Evolutionary conservation across 2,888 invertebrate genomes (phyloP).

Genomic region (Helleia helle): DNA sequence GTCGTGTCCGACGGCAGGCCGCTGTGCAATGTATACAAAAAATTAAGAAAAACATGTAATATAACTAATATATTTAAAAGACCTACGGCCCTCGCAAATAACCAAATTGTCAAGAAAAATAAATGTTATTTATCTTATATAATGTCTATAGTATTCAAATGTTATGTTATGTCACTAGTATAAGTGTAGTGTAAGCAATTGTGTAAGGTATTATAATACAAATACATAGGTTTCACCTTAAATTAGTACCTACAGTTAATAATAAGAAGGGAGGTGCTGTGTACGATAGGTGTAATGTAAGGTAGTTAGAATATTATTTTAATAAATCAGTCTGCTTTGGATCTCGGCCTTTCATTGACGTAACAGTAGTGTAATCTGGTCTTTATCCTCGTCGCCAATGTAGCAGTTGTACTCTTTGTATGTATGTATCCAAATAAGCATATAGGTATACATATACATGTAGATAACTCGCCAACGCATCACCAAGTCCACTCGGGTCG

Average conservation of each 20-base stretch:
- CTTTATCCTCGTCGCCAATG: too few species aligned
- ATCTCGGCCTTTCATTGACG: constrained; percentile 1
- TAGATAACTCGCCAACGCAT: too few species aligned
- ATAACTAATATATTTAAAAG: neutral
- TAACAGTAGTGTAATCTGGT: too few species aligned
- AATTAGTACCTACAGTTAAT: neutral
- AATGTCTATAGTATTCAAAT: neutral
- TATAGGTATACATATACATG: too few species aligned
- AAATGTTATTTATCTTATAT: too few species aligned
- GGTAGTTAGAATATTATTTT: neutral
- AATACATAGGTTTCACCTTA: too few species aligned
- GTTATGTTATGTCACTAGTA: neutral
- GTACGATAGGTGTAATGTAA: neutral
- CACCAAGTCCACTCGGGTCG: too few species aligned
- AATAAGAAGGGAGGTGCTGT: constrained; percentile 1
- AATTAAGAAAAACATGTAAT: neutral
- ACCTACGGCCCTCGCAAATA: neutral
- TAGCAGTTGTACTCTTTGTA: too few species aligned
- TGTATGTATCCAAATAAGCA: too few species aligned
- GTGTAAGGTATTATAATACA: too few species aligned
- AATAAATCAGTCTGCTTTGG: neutral
- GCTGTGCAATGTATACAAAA: neutral
- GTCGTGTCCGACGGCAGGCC: neutral
- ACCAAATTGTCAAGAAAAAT: neutral
- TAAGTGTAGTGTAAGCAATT: neutral